Conservation (phyloP, 2,797 vertebrate genomes). For the Nyctalus aviator region DNA sequence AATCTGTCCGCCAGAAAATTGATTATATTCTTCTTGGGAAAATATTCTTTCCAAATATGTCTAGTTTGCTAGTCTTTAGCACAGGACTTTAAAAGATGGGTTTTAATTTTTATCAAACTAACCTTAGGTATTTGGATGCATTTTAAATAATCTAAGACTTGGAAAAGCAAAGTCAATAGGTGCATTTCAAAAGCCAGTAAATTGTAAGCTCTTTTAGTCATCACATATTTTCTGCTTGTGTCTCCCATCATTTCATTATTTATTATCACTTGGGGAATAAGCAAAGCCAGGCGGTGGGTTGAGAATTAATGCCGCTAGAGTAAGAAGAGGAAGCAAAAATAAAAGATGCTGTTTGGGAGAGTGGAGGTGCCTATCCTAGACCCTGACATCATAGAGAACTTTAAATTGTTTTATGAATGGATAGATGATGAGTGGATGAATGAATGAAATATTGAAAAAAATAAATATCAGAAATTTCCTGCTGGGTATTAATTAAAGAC, state of each 20-base stretch:
- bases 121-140: background rate
- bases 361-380: background rate
- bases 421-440: background rate
- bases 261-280: background rate
- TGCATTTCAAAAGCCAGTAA: background rate
- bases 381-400: background rate
- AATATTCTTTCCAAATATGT: background rate
- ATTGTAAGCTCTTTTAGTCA: background rate
- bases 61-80: background rate
- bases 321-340: background rate
- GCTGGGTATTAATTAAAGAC: background rate
- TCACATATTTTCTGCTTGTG: background rate
- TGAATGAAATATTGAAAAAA: background rate
- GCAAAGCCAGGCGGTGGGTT: background rate
- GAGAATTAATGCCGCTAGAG: background rate
- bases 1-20: background rate
- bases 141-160: background rate
- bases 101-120: background rate
- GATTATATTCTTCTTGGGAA: background rate
- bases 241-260: background rate
- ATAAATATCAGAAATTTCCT: background rate
- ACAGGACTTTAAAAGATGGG: background rate
- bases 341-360: background rate
- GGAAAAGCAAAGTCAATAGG: background rate
- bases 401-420: background rate